Evolutionary conservation across 1,140 invertebrate genomes (phyloP), one percentile per base, ranked within the genome.

Genomic region (Heliconius hewitsoni): DNA sequence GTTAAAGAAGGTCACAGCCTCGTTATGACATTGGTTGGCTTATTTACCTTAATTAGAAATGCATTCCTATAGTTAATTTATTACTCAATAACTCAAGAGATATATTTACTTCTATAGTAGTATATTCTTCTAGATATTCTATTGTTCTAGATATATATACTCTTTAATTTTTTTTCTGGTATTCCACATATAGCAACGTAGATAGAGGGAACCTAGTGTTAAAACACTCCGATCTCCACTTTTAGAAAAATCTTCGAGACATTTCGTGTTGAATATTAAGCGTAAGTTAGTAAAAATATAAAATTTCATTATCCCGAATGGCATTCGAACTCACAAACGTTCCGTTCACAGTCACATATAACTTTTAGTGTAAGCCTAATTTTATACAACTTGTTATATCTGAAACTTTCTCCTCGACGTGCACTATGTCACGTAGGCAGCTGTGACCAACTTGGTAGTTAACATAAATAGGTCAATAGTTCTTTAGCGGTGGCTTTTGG

Each of bases 21-120:
- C 60, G 60, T 6, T 66, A 11, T 66, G 60, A 66, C 60, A 66
- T 66, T 66, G 60, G 11, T 34, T 11, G 60, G 23, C 60, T 66
- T 30, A 66, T 27, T 66, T 66, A n/a, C 23, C 27, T 66, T 66
- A 66, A 66, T 66, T 66, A 66, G 23, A 66, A 66, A 66, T 66
- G 60, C 23, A 13, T 4, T 27, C 23, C 27, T 66, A n/a, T 30
- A 27, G 55, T 60, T 60, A 1, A 60, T 60, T 60, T 60, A 60
- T 13, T 16, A 46, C 42, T 46, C 13, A 46, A 16, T 16, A 46
- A 46, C 42, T 46, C 0, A 16, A 46, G 42, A 46, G 13, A 46
- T 16, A 46, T 46, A 46, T 42, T 0, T 42, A 46, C 34, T 42
- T 42, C 42, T 42, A 42, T 11, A 42, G 42, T 42, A 42, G 13